Percentiles rank a stretch among this genome's conserved stretches.
These are phyloP conservation scores for Verasper variegatus DNA, from an alignment of 2,113 vertebrate genomes.

Conservation along the genomic window DNA sequence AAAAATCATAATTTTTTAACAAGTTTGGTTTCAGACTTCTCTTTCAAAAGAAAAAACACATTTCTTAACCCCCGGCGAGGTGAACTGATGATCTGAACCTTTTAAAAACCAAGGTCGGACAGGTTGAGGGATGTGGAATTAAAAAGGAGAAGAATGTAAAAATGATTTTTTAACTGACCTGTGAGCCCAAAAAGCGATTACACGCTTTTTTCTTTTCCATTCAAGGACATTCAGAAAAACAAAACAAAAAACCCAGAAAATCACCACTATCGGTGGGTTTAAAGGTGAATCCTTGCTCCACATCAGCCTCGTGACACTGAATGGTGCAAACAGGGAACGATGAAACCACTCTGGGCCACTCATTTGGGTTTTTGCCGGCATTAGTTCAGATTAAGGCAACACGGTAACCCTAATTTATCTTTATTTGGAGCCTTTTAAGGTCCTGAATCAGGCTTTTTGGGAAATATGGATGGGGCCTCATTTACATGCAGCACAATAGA, in stretches of 20 bases:
- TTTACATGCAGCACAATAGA: constrained; percentile 70
- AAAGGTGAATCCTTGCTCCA: constrained; percentile 48
- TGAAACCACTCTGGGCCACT: constrained; percentile 60
- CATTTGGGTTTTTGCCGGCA: constrained; percentile 66
- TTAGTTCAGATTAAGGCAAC: constrained; percentile 71
- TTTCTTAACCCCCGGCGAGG: not conserved
- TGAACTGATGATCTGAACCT: not conserved
- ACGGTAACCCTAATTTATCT: constrained; percentile 72
- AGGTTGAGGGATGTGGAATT: not conserved
- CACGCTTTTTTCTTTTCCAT: constrained; percentile 20
- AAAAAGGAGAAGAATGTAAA: constrained; percentile 3
- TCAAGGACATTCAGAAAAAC: constrained; percentile 22
- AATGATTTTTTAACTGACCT: constrained; percentile 35
- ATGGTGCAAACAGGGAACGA: constrained; percentile 30
- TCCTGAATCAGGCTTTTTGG: constrained; percentile 73
- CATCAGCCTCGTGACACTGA: constrained; percentile 9
- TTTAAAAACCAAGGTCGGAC: not conserved
- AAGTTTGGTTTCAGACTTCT: not conserved
- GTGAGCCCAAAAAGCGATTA: constrained; percentile 24
- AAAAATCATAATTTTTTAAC: not conserved
- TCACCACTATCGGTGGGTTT: constrained; percentile 24
- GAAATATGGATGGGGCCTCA: constrained; percentile 63
- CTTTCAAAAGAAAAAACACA: constrained; percentile 9
- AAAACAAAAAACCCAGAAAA: too few species aligned
- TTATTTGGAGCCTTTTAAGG: constrained; percentile 75